Percentiles rank a stretch among this genome's conserved stretches.
Evolutionary conservation across 2,888 invertebrate genomes (phyloP).

Genomic region (Stegana nigrithorax): DNA sequence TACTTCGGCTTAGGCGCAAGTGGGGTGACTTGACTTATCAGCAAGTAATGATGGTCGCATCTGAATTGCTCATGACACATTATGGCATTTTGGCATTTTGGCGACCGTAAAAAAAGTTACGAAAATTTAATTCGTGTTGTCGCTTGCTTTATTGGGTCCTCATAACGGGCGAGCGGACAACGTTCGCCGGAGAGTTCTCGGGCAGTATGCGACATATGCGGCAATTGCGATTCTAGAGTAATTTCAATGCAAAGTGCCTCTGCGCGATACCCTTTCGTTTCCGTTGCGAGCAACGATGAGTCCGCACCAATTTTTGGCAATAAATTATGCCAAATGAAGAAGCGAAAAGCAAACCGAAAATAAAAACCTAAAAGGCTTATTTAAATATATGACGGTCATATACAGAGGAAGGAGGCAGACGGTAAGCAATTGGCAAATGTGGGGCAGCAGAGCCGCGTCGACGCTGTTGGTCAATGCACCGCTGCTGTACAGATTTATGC

Average conservation of each 20-base stretch:
- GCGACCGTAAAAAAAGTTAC: slow-evolving; percentile 6
- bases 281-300: slow-evolving; percentile 2
- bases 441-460: no score
- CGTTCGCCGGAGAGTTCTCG: no score
- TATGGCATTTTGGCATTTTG: background rate
- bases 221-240: slow-evolving; percentile 14
- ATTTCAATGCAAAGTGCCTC: slow-evolving; percentile 14
- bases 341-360: no score
- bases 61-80: slow-evolving; percentile 8
- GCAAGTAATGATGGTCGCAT: background rate
- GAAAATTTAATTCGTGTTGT: background rate
- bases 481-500: no score
- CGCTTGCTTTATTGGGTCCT: background rate
- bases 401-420: no score
- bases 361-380: no score
- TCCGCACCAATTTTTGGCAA: slow-evolving; percentile 6
- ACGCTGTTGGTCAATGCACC: no score
- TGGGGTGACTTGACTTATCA: no score
- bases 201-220: no score
- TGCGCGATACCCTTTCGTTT: background rate
- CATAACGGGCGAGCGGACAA: no score
- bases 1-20: background rate
- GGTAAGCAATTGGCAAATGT: no score
- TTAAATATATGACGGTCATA: no score
- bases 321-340: slow-evolving; percentile 9